phyloP scores from a whole-genome alignment of 1,140 invertebrate genomes.

The Apis cerana region DNA sequence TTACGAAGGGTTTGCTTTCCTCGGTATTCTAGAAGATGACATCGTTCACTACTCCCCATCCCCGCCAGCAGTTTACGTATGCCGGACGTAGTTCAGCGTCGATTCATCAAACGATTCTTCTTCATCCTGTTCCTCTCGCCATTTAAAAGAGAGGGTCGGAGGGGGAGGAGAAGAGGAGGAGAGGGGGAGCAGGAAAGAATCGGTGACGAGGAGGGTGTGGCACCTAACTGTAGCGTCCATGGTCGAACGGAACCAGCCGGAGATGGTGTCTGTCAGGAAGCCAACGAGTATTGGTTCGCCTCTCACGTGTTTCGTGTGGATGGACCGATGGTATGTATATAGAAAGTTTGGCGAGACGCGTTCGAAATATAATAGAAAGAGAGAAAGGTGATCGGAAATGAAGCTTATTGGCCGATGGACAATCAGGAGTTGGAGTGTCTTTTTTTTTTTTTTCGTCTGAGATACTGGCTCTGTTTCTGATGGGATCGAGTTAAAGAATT shows the following conservation, averaged over 20 bases:
- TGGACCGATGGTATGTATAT: neutral
- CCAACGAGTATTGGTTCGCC: conserved; percentile 61
- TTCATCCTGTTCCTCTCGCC: conserved; percentile 44
- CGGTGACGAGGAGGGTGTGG: neutral
- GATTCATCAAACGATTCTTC: conserved; percentile 66
- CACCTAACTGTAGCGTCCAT: conserved; percentile 39
- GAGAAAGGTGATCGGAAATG: neutral
- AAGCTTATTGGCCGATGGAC: conserved; percentile 21
- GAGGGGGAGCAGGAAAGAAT: neutral
- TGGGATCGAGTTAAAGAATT: neutral
- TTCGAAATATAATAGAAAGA: conserved; percentile 1
- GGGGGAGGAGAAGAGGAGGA: neutral
- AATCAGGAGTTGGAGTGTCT: neutral
- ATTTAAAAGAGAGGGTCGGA: conserved; percentile 50
- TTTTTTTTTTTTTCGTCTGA: neutral
- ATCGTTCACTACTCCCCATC: conserved; percentile 53
- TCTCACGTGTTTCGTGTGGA: conserved; percentile 45
- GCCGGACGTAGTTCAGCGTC: conserved; percentile 63
- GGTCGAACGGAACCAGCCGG: conserved; percentile 50
- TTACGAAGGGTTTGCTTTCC: conserved; percentile 25
- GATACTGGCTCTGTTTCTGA: neutral
- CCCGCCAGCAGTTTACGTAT: conserved; percentile 61
- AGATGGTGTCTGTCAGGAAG: conserved; percentile 70
- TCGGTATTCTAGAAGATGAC: conserved; percentile 42
- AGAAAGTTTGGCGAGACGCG: conserved; percentile 31